Percentiles rank a stretch among this genome's conserved stretches.
phyloP scores from a whole-genome alignment of 2,797 vertebrate genomes.

The Macropus fuliginosus region DNA sequence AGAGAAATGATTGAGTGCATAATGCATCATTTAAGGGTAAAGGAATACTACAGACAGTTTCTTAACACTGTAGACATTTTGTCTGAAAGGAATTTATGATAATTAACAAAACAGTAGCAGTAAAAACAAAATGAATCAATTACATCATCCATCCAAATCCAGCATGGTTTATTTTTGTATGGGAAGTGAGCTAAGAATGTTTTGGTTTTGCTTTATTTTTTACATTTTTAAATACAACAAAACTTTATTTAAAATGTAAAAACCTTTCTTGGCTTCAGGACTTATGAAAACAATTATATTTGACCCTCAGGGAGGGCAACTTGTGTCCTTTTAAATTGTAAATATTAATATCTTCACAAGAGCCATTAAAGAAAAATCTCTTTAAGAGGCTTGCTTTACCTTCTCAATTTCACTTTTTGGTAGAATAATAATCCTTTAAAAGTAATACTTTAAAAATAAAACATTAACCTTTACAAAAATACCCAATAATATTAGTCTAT shows the following conservation, averaged over 20 bases:
- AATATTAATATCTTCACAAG: neutral
- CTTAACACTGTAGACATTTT: neutral
- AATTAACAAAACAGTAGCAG: neutral
- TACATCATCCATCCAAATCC: neutral
- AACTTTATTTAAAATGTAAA: neutral
- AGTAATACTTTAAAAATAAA: neutral
- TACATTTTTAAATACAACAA: neutral
- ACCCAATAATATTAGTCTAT: neutral
- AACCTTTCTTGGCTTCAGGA: neutral
- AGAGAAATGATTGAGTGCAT: neutral
- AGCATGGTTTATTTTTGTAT: neutral
- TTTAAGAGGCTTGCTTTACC: neutral
- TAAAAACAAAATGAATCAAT: neutral
- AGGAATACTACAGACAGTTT: neutral
- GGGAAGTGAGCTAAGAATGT: neutral
- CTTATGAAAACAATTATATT: neutral
- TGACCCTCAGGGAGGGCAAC: no score
- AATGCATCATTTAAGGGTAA: neutral
- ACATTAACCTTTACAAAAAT: neutral
- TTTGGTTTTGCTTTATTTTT: neutral
- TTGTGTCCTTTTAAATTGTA: neutral
- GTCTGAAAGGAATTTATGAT: slow-evolving; percentile 22
- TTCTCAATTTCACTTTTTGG: neutral
- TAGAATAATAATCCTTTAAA: neutral
- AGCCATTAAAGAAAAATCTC: neutral